Conservation (phyloP, 2,113 vertebrate genomes). For the Amphiprion ocellaris region DNA sequence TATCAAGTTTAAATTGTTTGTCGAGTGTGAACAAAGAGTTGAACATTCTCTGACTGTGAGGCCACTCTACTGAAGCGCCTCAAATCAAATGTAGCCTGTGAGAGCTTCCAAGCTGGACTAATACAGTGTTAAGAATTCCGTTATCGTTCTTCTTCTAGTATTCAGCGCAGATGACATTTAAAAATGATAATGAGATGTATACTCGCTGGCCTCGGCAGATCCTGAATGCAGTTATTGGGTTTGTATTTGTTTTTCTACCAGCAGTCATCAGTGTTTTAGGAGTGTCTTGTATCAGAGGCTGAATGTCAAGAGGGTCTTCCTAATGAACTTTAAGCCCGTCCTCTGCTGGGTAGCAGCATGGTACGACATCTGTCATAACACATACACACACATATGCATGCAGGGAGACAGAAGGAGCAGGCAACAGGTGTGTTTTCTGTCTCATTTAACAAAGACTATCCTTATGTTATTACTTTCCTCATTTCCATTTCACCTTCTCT, state of each 20-base stretch:
- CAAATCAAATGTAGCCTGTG: not conserved
- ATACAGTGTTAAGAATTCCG: not conserved
- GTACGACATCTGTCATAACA: slow-evolving; percentile 79
- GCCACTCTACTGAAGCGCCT: not conserved
- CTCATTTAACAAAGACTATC: slow-evolving; percentile 9
- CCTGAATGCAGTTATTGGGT: not conserved
- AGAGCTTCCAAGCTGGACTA: not conserved
- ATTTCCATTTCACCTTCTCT: not conserved
- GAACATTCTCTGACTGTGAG: not conserved
- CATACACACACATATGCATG: slow-evolving; percentile 24
- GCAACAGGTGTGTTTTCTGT: slow-evolving; percentile 60
- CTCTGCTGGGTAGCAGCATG: slow-evolving; percentile 77
- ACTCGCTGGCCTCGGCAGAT: too few relatives aligned
- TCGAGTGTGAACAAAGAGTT: slow-evolving; percentile 24
- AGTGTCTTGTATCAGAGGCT: slow-evolving; percentile 64
- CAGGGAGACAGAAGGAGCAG: slow-evolving; percentile 43
- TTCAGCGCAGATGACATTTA: not conserved
- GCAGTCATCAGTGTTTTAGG: slow-evolving; percentile 60
- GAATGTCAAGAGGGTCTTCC: slow-evolving; percentile 67
- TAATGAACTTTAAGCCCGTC: slow-evolving; percentile 69
- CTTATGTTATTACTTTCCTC: slow-evolving; percentile 18
- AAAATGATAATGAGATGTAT: not conserved
- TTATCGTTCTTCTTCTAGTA: not conserved
- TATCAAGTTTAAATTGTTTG: slow-evolving; percentile 17
- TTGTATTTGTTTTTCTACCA: slow-evolving; percentile 67